Evolutionary conservation across 1,140 invertebrate genomes (phyloP), one percentile per base, ranked within the genome.

Genomic region (Brachionus rubens): DNA sequence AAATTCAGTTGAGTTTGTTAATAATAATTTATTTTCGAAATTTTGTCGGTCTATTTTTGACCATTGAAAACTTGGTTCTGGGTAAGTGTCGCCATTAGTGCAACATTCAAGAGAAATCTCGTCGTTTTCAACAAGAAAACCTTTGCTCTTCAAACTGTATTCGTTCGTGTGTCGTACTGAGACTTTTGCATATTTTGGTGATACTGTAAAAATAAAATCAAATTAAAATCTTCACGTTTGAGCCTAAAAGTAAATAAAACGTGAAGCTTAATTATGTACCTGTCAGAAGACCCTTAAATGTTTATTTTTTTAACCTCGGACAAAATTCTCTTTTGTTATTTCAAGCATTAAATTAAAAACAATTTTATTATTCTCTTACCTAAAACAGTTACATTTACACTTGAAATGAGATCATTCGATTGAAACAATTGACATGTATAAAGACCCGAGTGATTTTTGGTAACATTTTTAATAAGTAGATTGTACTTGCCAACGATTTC

Each of bases 401-500:
- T 72, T 48, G 68, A 36, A 28, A 72, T 50, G 7, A 72, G 28
- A 48, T 72, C 68, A 21, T 28, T 48, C 14, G 68, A 72, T 41
- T 72, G 68, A 72, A 72, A 72, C 12, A 72, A 26, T 50, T 72
- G 68, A 50, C 68, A 72, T 48, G 68, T 72, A 36, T 72, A 72
- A 26, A 72, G 68, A 72, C 68, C 68, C 14, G 68, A 50, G 28
- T 72, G 28, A 26, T 28, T 36, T 30, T 54, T 72, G 68, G 68
- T 36, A 9, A 48, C 46, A 41, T 72, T 72, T 36, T 50, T 72
- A 21, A 72, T 72, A 12, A 48, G 16, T 30, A 72, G 30, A 50
- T 72, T 72, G 68, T 72, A 72, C 19, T 50, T 33, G 9, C 68
- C 68, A 6, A 50, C 30, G 33, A 72, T 72, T 50, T 72, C 28